Conservation (phyloP, 2,888 invertebrate species). For the Platycheirus albimanus region DNA sequence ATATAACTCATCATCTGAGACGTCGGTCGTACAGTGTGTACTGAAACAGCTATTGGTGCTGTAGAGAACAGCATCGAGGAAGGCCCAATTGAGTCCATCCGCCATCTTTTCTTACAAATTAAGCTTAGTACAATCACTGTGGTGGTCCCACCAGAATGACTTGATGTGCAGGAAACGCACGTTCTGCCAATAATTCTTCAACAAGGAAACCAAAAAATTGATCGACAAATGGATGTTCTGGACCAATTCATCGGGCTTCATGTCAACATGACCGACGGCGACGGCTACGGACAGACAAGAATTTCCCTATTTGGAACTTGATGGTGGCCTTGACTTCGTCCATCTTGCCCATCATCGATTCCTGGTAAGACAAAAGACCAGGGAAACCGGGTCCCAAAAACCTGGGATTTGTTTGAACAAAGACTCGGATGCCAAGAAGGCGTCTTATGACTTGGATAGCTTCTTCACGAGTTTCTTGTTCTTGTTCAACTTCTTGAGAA, state of each 20-base stretch:
- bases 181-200: conserved; percentile 99
- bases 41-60: no score
- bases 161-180: conserved; percentile 99
- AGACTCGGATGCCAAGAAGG: conserved; percentile 99
- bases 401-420: conserved; percentile 99
- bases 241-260: conserved; percentile 97
- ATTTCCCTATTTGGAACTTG: conserved; percentile 99
- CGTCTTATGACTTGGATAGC: conserved; percentile 97
- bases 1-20: no score
- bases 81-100: no score
- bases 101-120: conserved; percentile 46
- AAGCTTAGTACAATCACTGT: conserved; percentile 95
- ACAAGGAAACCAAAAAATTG: conserved; percentile 99
- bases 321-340: conserved; percentile 99
- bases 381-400: conserved; percentile 99
- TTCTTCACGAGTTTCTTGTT: conserved; percentile 99
- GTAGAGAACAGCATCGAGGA: no score
- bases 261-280: conserved; percentile 98
- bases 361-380: conserved; percentile 97
- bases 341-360: conserved; percentile 97
- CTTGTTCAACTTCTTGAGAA: conserved; percentile 99
- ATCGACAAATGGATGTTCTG: conserved; percentile 98
- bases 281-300: conserved; percentile 98
- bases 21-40: no score
- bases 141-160: conserved; percentile 99